phyloP scores from a whole-genome alignment of 2,113 vertebrate species.

The Rhinichthys klamathensis region DNA sequence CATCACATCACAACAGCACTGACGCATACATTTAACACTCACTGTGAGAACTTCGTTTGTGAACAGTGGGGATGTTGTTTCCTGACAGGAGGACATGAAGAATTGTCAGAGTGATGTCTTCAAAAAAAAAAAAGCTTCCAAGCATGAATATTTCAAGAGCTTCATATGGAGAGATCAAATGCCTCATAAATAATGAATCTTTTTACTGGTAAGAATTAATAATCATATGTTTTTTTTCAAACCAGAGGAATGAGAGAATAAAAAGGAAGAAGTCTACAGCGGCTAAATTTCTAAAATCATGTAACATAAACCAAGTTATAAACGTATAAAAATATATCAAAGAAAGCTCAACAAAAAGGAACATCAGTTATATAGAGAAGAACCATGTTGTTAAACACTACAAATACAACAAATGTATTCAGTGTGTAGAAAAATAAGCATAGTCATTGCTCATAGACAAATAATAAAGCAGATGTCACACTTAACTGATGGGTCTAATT shows the following conservation, averaged over 20 bases:
- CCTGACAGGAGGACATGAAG: constrained; percentile 6
- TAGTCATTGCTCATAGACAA: no score
- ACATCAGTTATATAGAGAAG: no score
- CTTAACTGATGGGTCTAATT: no score
- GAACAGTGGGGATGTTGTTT: constrained; percentile 30
- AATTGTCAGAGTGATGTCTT: constrained; percentile 31
- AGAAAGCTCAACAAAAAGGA: background rate
- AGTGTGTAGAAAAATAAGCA: no score
- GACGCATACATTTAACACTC: constrained; percentile 19
- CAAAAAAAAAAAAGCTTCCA: background rate
- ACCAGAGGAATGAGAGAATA: background rate
- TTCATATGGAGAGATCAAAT: constrained; percentile 40
- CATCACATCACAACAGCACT: background rate
- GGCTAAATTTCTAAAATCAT: background rate
- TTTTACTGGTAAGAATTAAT: background rate
- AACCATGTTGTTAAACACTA: no score
- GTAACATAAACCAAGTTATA: background rate
- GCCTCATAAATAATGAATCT: constrained; percentile 29
- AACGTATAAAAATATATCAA: background rate
- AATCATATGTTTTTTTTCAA: background rate
- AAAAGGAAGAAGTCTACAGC: background rate
- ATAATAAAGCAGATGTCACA: no score
- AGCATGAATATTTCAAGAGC: constrained; percentile 37
- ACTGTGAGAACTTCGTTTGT: constrained; percentile 17
- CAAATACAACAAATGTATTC: no score